phyloP scores from a whole-genome alignment of 2,797 vertebrate species.

The Fistularia tabacaria region DNA sequence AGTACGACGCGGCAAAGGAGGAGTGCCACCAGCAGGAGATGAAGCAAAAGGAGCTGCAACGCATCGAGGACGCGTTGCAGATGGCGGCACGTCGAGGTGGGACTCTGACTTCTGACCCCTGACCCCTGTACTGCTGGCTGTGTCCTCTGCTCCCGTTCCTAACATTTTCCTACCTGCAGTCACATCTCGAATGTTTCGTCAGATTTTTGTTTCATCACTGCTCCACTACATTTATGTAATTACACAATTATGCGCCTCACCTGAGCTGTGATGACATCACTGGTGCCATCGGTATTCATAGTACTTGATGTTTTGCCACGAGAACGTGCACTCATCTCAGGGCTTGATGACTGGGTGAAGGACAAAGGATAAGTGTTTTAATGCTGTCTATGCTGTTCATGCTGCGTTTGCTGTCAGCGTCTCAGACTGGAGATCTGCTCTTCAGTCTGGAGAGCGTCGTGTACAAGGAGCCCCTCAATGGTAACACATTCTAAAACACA shows the following conservation, averaged over 20 bases:
- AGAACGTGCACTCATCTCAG: too few relatives aligned
- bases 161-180: too few relatives aligned
- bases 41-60: slow-evolving; percentile 88
- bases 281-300: too few relatives aligned
- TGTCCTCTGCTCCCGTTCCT: not conserved
- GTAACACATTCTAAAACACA: slow-evolving; percentile 71
- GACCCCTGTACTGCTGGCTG: not conserved
- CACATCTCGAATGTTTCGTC: too few relatives aligned
- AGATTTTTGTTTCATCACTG: too few relatives aligned
- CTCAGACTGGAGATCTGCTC: slow-evolving; percentile 82
- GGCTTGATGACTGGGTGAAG: not conserved
- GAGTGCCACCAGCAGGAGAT: slow-evolving; percentile 86
- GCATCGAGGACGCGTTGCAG: slow-evolving; percentile 90
- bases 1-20: slow-evolving; percentile 91
- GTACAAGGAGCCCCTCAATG: slow-evolving; percentile 83
- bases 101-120: not conserved
- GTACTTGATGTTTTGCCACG: too few relatives aligned
- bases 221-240: too few relatives aligned
- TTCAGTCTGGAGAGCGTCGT: slow-evolving; percentile 88
- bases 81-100: slow-evolving; percentile 86
- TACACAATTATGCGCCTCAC: too few relatives aligned
- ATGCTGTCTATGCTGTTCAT: slow-evolving; percentile 62
- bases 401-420: slow-evolving; percentile 80
- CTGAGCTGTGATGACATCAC: not conserved
- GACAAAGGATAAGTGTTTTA: slow-evolving; percentile 23